Conservation (phyloP, 1,140 invertebrate genomes). For the Hesperophylax magnus region DNA sequence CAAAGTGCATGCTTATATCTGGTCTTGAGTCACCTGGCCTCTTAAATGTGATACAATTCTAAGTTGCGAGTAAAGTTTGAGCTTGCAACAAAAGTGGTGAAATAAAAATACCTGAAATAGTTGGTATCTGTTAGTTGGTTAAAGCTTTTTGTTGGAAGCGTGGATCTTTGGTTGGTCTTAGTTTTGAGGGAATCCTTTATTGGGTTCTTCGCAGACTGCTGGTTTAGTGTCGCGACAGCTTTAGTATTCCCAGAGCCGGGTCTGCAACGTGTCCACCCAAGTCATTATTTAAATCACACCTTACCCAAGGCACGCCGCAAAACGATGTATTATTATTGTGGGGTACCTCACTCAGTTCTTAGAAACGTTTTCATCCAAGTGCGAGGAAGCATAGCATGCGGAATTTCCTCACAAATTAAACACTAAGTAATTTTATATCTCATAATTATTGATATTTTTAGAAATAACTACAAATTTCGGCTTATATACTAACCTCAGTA, state of each 20-base stretch:
- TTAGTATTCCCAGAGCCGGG: neutral
- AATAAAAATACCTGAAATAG: too few species aligned
- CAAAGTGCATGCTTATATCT: neutral
- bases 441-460: too few species aligned
- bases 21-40: conserved; percentile 1
- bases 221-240: conserved; percentile 2
- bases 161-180: neutral
- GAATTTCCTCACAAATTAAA: too few species aligned
- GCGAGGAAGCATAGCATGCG: neutral
- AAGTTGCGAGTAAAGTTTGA: neutral
- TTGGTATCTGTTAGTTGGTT: too few species aligned
- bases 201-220: neutral
- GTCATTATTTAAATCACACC: conserved; percentile 27
- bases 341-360: neutral
- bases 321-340: conserved; percentile 27
- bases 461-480: too few species aligned
- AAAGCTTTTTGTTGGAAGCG: too few species aligned
- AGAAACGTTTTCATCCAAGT: neutral
- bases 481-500: too few species aligned
- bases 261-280: conserved; percentile 1
- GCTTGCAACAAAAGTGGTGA: neutral
- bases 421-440: too few species aligned
- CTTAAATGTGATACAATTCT: neutral
- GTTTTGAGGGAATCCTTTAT: neutral
- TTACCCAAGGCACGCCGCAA: conserved; percentile 1